phyloP scores from a whole-genome alignment of 92 coral and sea anemone species.

The Umimayanthus chanpuru region DNA sequence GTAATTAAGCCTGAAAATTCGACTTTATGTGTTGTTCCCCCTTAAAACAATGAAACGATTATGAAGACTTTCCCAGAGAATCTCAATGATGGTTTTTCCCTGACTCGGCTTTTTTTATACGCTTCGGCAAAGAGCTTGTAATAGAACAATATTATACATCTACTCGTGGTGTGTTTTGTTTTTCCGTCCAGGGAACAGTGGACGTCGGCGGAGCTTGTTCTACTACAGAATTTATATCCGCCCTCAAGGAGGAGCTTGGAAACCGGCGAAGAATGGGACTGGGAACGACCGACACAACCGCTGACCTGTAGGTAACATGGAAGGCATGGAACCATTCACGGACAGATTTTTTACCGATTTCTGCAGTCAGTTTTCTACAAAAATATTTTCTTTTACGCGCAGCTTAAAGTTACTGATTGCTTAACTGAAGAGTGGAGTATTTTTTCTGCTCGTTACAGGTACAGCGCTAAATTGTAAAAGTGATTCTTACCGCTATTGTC shows the following conservation, averaged over 20 bases:
- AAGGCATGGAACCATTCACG: not conserved
- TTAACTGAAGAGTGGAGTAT: not conserved
- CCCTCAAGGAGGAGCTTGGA: conserved; percentile 85
- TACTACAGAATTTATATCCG: conserved; percentile 87
- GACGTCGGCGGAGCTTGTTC: conserved; percentile 89
- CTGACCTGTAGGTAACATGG: conserved; percentile 23
- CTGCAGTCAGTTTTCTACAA: too few relatives aligned
- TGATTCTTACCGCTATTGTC: too few relatives aligned
- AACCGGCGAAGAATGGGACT: conserved; percentile 37
- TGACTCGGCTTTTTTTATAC: too few relatives aligned
- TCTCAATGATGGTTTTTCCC: too few relatives aligned
- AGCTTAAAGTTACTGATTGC: not conserved
- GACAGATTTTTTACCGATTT: not conserved
- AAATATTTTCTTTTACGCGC: too few relatives aligned
- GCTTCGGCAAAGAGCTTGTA: too few relatives aligned
- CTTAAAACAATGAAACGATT: too few relatives aligned
- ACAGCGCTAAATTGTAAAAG: not conserved
- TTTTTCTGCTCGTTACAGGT: too few relatives aligned
- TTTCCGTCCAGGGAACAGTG: conserved; percentile 66
- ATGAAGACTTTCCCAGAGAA: too few relatives aligned
- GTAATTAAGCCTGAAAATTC: too few relatives aligned
- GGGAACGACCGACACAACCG: conserved; percentile 42
- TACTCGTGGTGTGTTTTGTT: not conserved
- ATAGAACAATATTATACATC: not conserved
- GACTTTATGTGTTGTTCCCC: too few relatives aligned